Conservation (phyloP, 2,113 vertebrate species). For the Chaetorhynchus papuensis region DNA sequence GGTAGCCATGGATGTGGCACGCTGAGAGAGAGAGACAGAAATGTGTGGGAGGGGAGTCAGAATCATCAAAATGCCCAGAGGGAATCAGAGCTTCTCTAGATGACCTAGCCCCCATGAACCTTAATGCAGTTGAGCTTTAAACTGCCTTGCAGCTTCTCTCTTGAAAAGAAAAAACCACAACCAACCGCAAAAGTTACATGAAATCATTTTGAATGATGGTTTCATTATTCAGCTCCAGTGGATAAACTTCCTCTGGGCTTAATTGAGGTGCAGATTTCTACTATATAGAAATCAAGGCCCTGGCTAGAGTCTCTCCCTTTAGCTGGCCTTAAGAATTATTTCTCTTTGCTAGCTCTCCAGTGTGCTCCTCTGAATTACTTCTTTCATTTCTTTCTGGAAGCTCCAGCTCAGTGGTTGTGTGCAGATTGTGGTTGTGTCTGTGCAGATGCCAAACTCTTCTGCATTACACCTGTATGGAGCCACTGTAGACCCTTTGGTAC, state of each 20-base stretch:
- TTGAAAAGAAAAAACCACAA: neutral
- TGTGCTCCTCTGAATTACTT: neutral
- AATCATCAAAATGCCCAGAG: neutral
- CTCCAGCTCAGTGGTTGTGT: neutral
- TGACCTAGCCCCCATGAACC: neutral
- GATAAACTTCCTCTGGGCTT: constrained; percentile 35
- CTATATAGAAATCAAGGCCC: neutral
- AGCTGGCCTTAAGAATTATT: constrained; percentile 9
- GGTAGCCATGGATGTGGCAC: neutral
- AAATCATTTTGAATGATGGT: constrained; percentile 26
- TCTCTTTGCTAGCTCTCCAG: neutral
- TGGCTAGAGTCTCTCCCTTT: neutral
- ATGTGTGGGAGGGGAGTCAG: neutral
- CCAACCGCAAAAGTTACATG: neutral
- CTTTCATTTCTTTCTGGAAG: neutral
- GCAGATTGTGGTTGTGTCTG: neutral
- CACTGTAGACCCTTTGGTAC: neutral
- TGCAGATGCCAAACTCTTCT: neutral
- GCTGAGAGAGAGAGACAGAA: neutral
- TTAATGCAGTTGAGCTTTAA: constrained; percentile 21
- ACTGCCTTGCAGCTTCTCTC: constrained; percentile 13
- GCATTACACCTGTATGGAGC: neutral
- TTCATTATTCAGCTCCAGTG: constrained; percentile 45
- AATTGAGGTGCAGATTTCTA: constrained; percentile 13
- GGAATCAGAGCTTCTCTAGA: constrained; percentile 9